Conservation (phyloP, 2,113 vertebrate genomes). For the Podarcis raffonei region DNA sequence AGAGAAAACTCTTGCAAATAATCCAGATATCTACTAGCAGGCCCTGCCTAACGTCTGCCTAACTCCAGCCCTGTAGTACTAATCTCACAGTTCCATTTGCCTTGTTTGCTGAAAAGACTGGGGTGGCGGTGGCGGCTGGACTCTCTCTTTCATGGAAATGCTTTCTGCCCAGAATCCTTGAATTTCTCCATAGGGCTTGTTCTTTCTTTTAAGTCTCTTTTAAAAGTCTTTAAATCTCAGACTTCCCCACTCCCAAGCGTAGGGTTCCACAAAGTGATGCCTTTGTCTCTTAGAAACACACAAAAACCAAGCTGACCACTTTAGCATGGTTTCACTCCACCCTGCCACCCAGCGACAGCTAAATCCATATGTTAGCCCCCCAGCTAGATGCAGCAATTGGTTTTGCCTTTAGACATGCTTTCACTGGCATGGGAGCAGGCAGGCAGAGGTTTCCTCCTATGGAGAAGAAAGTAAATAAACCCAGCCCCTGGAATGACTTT, state of each 20-base stretch:
- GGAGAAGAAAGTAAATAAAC: not conserved
- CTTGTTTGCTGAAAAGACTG: not conserved
- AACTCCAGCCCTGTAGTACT: too few relatives aligned
- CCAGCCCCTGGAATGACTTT: not conserved
- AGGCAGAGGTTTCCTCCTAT: not conserved
- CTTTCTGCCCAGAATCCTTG: not conserved
- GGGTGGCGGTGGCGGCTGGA: not conserved
- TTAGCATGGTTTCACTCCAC: not conserved
- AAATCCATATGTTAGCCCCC: not conserved
- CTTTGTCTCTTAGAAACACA: not conserved
- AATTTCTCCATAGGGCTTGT: not conserved
- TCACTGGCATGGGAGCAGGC: not conserved
- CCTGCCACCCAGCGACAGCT: not conserved
- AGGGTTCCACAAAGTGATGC: not conserved
- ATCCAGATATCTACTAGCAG: too few relatives aligned
- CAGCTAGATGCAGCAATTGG: not conserved
- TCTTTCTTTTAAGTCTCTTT: not conserved
- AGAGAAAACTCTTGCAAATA: too few relatives aligned
- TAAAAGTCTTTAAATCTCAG: too few relatives aligned
- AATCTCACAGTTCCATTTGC: not conserved
- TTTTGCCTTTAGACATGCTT: not conserved
- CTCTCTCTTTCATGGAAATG: not conserved
- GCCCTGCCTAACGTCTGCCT: too few relatives aligned
- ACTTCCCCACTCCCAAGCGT: not conserved
- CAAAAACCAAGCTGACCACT: not conserved